phyloP scores from a whole-genome alignment of 2,113 vertebrate species.

The Atherinomorus stipes region DNA sequence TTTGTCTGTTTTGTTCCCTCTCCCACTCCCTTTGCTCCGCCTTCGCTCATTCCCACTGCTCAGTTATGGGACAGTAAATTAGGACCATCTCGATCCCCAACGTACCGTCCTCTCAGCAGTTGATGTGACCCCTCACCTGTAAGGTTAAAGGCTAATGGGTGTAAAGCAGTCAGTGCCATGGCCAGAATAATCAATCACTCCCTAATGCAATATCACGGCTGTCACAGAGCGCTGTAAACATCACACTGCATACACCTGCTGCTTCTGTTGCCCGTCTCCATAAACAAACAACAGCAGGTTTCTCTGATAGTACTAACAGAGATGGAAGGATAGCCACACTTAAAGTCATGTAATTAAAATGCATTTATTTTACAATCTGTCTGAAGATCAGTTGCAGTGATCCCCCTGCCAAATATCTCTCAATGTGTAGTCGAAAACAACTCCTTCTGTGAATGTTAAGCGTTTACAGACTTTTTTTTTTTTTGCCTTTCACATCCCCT shows the following conservation, averaged over 20 bases:
- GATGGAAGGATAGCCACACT: conserved; percentile 33
- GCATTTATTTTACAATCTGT: conserved; percentile 35
- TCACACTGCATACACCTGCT: conserved; percentile 38
- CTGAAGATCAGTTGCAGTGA: conserved; percentile 20
- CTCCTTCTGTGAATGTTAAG: conserved; percentile 10
- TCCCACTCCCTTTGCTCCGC: conserved; percentile 12
- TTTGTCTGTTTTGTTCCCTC: conserved; percentile 24
- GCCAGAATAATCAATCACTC: conserved; percentile 75
- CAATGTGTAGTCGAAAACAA: conserved; percentile 17
- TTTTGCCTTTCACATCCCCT: conserved; percentile 33
- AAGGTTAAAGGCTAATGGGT: conserved; percentile 72
- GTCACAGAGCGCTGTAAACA: conserved; percentile 35
- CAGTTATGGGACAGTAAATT: conserved; percentile 78
- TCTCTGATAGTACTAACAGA: conserved; percentile 11
- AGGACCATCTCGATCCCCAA: conserved; percentile 46
- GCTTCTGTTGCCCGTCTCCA: conserved; percentile 27
- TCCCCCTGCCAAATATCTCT: conserved; percentile 38
- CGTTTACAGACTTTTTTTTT: neutral
- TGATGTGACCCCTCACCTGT: conserved; percentile 66
- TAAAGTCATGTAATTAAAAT: conserved; percentile 32
- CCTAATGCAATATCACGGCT: conserved; percentile 41
- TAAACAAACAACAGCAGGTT: conserved; percentile 12
- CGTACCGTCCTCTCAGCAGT: conserved; percentile 47
- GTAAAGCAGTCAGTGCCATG: conserved; percentile 58
- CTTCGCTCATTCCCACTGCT: conserved; percentile 30